Percentiles rank a stretch among this genome's conserved stretches.
phyloP scores from a whole-genome alignment of 2,113 vertebrate genomes.

The Sylvia atricapilla region DNA sequence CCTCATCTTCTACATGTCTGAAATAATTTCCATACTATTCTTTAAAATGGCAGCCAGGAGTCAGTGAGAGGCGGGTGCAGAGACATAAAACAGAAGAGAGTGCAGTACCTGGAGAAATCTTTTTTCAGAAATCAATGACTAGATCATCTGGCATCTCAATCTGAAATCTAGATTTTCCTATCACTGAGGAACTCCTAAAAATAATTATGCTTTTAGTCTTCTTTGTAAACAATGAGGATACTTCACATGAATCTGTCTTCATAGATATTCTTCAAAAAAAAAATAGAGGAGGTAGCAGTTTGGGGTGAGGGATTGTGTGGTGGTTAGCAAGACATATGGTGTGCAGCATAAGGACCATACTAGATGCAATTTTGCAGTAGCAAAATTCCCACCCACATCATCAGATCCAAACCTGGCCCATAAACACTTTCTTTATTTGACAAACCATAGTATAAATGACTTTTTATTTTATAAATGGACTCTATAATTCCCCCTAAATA shows the following conservation, averaged over 20 bases:
- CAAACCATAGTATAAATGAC: not conserved
- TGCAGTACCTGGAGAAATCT: not conserved
- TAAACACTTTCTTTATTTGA: slow-evolving; percentile 35
- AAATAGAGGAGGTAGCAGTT: not conserved
- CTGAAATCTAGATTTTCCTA: not conserved
- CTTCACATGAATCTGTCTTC: not conserved
- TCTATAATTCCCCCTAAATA: not conserved
- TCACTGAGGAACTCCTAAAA: not conserved
- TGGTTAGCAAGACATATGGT: slow-evolving; percentile 48
- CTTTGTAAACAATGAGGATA: slow-evolving; percentile 1
- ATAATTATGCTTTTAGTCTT: slow-evolving; percentile 20
- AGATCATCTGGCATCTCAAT: not conserved
- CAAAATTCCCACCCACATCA: slow-evolving; percentile 41
- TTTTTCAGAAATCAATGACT: not conserved
- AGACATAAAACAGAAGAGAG: slow-evolving; percentile 13
- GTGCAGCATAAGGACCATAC: slow-evolving; percentile 40
- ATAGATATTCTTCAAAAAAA: not conserved
- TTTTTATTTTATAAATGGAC: not conserved
- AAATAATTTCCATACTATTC: slow-evolving; percentile 44
- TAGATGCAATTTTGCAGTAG: slow-evolving; percentile 20
- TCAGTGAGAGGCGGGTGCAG: not conserved
- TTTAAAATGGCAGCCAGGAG: slow-evolving; percentile 51
- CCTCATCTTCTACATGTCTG: slow-evolving; percentile 14
- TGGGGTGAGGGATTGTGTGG: slow-evolving; percentile 33
- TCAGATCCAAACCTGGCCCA: not conserved